phyloP scores from a whole-genome alignment of 2,888 invertebrate genomes.

The Cheilosia vernalis region DNA sequence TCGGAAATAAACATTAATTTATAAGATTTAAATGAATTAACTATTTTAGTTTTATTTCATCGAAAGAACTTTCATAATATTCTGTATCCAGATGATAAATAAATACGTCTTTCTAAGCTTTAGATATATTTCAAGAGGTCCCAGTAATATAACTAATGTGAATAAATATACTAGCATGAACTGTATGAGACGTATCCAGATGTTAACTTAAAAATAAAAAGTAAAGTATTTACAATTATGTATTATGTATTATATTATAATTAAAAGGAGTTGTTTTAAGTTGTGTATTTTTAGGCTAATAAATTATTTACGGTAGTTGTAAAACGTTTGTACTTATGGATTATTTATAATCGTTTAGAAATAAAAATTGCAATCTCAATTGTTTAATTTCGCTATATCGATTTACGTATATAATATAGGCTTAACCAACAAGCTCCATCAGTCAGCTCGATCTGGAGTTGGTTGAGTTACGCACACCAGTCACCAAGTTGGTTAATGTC shows the following conservation, averaged over 20 bases:
- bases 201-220: conserved; percentile 40
- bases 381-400: conserved; percentile 2
- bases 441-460: neutral
- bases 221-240: conserved; percentile 50
- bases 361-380: conserved; percentile 54
- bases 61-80: conserved; percentile 33
- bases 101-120: conserved; percentile 16
- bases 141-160: conserved; percentile 51
- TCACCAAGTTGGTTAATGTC: too few relatives aligned
- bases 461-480: too few relatives aligned
- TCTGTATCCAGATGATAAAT: conserved; percentile 53
- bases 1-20: conserved; percentile 4
- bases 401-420: neutral
- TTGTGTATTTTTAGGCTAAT: conserved; percentile 72
- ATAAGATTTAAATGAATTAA: conserved; percentile 13
- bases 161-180: conserved; percentile 51
- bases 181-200: conserved; percentile 42
- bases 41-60: conserved; percentile 41
- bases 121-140: conserved; percentile 27
- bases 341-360: conserved; percentile 75
- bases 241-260: conserved; percentile 43
- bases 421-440: too few relatives aligned
- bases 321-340: conserved; percentile 74
- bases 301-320: conserved; percentile 71
- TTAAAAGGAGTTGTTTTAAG: conserved; percentile 56